phyloP scores from a whole-genome alignment of 2,113 vertebrate genomes.

The Chloroceryle aenea region DNA sequence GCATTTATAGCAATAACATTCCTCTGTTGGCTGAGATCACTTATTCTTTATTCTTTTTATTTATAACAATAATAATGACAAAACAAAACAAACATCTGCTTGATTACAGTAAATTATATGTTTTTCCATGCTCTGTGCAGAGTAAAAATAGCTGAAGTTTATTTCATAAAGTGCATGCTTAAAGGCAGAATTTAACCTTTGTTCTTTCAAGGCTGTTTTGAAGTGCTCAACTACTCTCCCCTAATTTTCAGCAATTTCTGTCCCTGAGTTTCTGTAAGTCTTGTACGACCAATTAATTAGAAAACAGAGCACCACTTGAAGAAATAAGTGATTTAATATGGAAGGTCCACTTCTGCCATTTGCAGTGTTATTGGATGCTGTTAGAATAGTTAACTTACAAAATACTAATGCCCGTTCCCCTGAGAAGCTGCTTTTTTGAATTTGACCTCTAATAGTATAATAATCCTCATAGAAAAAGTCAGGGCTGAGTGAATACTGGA shows the following conservation, averaged over 20 bases:
- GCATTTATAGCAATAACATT: neutral
- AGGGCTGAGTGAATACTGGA: neutral
- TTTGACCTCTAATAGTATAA: neutral
- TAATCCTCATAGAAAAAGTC: neutral
- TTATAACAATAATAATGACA: neutral
- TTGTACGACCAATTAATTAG: conserved; percentile 41
- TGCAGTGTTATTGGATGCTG: neutral
- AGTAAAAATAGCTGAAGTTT: conserved; percentile 40
- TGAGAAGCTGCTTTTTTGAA: neutral
- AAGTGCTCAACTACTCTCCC: neutral
- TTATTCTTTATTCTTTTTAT: neutral
- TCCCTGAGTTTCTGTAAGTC: neutral
- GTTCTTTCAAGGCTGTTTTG: neutral
- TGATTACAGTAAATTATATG: conserved; percentile 9
- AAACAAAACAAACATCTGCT: conserved; percentile 25
- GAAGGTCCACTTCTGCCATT: neutral
- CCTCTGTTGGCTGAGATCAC: neutral
- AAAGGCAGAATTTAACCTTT: conserved; percentile 26
- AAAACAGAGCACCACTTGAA: conserved; percentile 23
- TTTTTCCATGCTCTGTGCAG: neutral
- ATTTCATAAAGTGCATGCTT: neutral
- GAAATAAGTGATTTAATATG: conserved; percentile 23
- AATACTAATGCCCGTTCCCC: neutral
- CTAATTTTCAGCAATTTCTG: conserved; percentile 7
- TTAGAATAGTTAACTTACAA: neutral